Base-by-base conservation (phyloP, 1,140 invertebrate species). In the Drosophila insularis region DNA sequence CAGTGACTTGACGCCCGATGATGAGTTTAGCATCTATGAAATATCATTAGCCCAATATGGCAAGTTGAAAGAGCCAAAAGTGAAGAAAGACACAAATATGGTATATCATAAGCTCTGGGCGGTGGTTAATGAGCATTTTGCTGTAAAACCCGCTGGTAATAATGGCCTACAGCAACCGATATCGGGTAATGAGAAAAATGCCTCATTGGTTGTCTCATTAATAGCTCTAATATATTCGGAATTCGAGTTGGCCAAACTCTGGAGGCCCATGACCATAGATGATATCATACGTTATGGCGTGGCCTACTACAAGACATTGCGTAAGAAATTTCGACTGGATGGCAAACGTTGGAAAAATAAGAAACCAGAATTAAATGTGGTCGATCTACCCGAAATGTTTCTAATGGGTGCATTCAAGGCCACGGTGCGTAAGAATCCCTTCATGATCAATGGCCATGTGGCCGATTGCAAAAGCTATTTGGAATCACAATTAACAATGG, bases 371-470 rank as follows among this genome's bases (percentile, higher is more conserved):
- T n/a, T 91, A n/a, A 91, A 91, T 53, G 68, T 91, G 3, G 81
- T 80, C 5, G 89, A 91, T 37, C 32, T 91, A 23, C 90, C 90
- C 4, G 87, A 91, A 55, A 80, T 89, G 78, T 89, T 91, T 17
- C 62, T 91, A 1, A 87, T 91, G 71, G 90, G 90, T 14, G 77
- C 86, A 13, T 91, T 91, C 21, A 89, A 90, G 71, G 89, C 86
- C 1, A 81, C 90, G 0, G 68, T 91, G 19, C 73, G 87, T 5
- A 91, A 91, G 40, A 56, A 62, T 31, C 80, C 90, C 0, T 91
- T 91, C 10, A 60, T 91, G 56, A 73, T 91, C 11, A 89, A 89
- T 2, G 90, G 90, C 1, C 86, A 90, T 37, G 80, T 91, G 27
- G 78, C 80, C 13, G 81, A 91, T 40, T 91, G 90, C 56, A 80